These are phyloP conservation scores for Caenorhabditis sp. DNA, from an alignment of 2,888 invertebrate species.

Conservation along the genomic window DNA sequence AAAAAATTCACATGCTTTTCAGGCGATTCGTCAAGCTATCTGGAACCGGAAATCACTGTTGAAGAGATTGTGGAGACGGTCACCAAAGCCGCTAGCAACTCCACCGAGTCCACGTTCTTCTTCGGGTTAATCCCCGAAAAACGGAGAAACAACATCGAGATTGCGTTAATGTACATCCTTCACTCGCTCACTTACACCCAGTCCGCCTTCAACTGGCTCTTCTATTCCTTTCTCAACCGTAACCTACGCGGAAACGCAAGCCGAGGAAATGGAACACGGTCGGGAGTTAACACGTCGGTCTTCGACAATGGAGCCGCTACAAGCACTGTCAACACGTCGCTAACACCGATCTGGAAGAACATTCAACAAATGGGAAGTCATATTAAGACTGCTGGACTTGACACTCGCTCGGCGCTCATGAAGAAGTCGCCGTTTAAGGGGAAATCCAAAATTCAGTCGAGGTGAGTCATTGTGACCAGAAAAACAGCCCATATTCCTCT, in stretches of 20 bases:
- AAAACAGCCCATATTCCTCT: background rate
- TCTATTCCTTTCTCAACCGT: slow-evolving; percentile 78
- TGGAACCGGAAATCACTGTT: background rate
- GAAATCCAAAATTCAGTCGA: slow-evolving; percentile 68
- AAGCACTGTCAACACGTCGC: slow-evolving; percentile 55
- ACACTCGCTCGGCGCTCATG: slow-evolving; percentile 70
- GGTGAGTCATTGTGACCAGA: no score
- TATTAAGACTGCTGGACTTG: slow-evolving; percentile 71
- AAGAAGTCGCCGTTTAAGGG: slow-evolving; percentile 73
- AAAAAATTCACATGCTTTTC: no score
- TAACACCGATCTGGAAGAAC: slow-evolving; percentile 72
- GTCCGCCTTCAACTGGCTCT: slow-evolving; percentile 78
- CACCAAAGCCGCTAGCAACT: slow-evolving; percentile 2
- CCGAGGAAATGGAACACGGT: slow-evolving; percentile 60
- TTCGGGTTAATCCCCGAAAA: slow-evolving; percentile 24
- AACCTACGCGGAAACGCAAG: slow-evolving; percentile 61
- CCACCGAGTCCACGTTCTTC: slow-evolving; percentile 27
- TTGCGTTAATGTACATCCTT: slow-evolving; percentile 69
- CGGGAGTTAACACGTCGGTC: slow-evolving; percentile 60
- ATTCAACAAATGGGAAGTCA: slow-evolving; percentile 75
- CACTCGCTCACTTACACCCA: slow-evolving; percentile 77
- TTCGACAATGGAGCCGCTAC: slow-evolving; percentile 60
- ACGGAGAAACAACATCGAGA: slow-evolving; percentile 27
- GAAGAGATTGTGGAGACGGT: slow-evolving; percentile 5
- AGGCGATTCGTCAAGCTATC: background rate